Evolutionary conservation across 92 coral and sea anemone species (phyloP).

Genomic region (Porites rus): DNA sequence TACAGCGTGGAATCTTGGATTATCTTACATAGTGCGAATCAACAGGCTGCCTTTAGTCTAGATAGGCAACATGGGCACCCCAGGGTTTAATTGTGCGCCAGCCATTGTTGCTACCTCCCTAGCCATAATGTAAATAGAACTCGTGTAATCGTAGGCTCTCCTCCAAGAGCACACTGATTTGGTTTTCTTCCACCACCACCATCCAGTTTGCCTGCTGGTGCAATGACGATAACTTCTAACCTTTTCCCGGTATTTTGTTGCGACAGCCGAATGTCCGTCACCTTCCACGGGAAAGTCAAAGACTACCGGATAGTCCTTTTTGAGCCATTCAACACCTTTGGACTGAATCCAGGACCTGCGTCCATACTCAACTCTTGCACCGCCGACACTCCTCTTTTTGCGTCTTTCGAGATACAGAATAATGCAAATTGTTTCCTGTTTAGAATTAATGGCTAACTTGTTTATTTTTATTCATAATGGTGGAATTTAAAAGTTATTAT

Average conservation of each 20-base stretch:
- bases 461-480: no score
- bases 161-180: not conserved
- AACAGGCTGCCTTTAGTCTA: no score
- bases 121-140: constrained; percentile 48
- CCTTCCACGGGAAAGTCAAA: constrained; percentile 8
- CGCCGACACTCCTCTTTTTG: constrained; percentile 4
- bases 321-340: constrained; percentile 14
- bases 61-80: no score
- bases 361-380: not conserved
- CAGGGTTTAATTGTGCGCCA: constrained; percentile 37
- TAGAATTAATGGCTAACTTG: no score
- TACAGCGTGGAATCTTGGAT: no score
- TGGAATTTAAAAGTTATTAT: no score
- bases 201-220: not conserved
- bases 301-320: constrained; percentile 29
- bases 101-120: constrained; percentile 52
- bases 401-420: not conserved
- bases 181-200: no score
- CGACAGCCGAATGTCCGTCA: constrained; percentile 38
- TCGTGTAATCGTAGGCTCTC: constrained; percentile 27
- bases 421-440: no score
- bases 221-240: constrained; percentile 30
- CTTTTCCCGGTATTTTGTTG: constrained; percentile 36
- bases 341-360: not conserved
- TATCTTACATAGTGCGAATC: no score